Evolutionary conservation across 2,113 vertebrate genomes (phyloP).

Genomic region (Rhombomys opimus): DNA sequence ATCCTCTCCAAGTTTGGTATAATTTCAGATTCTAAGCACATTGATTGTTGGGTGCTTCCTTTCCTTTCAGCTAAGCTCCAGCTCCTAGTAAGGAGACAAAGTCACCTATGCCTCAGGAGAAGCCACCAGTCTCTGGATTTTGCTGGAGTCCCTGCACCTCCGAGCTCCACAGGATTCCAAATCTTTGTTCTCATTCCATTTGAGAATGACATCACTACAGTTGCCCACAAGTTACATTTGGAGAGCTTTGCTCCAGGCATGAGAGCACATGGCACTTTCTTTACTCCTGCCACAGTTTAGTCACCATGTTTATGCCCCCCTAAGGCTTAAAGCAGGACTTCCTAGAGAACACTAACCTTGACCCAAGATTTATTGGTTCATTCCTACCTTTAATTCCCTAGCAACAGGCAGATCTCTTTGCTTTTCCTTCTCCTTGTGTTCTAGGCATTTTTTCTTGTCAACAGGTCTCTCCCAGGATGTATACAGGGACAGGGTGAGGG

Average conservation of each 20-base stretch:
- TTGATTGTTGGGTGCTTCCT: background rate
- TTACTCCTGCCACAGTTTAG: background rate
- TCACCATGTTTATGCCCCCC: background rate
- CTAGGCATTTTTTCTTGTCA: background rate
- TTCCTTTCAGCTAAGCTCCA: background rate
- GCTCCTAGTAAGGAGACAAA: background rate
- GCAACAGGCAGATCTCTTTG: background rate
- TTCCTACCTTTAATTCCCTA: background rate
- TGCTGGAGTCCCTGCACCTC: accelerated
- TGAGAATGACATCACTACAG: background rate
- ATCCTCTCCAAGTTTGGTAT: background rate
- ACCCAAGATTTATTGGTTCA: background rate
- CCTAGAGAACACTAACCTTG: no score
- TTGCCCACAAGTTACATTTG: no score
- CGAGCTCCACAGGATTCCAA: background rate
- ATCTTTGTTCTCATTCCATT: background rate
- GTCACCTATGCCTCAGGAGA: background rate
- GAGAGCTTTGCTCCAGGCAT: background rate
- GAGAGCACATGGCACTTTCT: accelerated
- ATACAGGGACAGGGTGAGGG: no score
- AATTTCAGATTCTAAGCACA: background rate
- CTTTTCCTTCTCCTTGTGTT: background rate
- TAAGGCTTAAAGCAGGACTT: background rate
- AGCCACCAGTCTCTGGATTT: background rate
- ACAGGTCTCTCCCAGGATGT: background rate